Base-by-base conservation (phyloP, 2,888 invertebrate species). In the Myopa tessellatipennis region DNA sequence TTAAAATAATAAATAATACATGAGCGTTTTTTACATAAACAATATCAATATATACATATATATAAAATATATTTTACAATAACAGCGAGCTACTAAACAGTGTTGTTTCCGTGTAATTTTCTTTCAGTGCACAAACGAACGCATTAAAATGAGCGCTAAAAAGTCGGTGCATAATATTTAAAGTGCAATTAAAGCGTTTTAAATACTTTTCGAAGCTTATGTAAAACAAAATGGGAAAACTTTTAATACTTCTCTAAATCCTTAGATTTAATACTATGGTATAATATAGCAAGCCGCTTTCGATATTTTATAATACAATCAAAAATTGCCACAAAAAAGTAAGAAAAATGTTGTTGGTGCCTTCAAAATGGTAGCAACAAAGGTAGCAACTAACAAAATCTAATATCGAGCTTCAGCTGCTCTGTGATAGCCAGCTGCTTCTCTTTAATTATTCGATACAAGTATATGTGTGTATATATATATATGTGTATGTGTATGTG, bases 1-100 rank as follows among this genome's bases (percentile, higher is more conserved):
- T 69, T 68, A 60, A 75, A 58, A 75, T 69, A 75, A 75, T 75
- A 75, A 75, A 75, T 75, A 75, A 75, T 69, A 75, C 75, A 69
- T 75, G 60, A 69, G 74, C 50, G 67, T 75, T 60, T 74, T 74
- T 14, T 67, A 52, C 45, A 63, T 68, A 45, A 36, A 68, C 52
- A 68, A 18, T 58, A 74, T 40, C 40, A 73, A 26, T 71, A 60
- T 38, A 58, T 45, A 73, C 55, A 55, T 14, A n/a, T 55, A 55
- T 55, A 55, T 55, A 55, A 16, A 68, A 16, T 55, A 55, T 55
- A 55, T n/a, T 69, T 75, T 69, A 75, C 69, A 75, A 75, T 68
- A 74, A 68, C 45, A 74, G 68, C 34, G 67, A 55, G 65, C 67
- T 67, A 68, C 38, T n/a, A 50, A 18, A 18, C 45, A 16, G 36